Conservation (phyloP, 2,797 vertebrate species). For the Babyrousa celebensis region DNA sequence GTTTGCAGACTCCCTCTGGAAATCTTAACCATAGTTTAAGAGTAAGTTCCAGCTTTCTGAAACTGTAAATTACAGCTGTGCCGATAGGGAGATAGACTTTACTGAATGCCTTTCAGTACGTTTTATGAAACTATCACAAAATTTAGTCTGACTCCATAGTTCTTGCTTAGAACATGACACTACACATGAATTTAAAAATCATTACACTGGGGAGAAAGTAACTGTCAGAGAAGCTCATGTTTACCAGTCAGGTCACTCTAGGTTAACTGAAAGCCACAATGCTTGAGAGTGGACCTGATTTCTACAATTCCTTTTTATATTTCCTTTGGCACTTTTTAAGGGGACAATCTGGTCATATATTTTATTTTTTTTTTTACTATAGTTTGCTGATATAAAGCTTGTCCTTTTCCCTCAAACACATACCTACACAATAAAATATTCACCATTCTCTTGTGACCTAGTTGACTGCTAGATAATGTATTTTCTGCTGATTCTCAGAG, state of each 20-base stretch:
- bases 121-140: conserved; percentile 50
- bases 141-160: conserved; percentile 40
- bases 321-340: background rate
- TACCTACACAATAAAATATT: conserved; percentile 62
- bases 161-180: conserved; percentile 35
- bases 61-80: conserved; percentile 15
- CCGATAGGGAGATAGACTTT: conserved; percentile 20
- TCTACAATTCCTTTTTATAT: conserved; percentile 31
- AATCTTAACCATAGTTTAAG: conserved; percentile 55
- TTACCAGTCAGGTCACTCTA: conserved; percentile 15
- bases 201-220: background rate
- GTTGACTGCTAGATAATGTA: background rate
- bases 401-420: conserved; percentile 13
- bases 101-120: conserved; percentile 12
- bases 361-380: background rate
- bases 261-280: background rate
- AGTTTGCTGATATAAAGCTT: conserved; percentile 58
- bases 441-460: conserved; percentile 46
- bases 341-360: background rate
- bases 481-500: conserved; percentile 4
- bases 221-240: background rate
- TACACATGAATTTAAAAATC: conserved; percentile 6
- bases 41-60: conserved; percentile 52
- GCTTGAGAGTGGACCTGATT: background rate
- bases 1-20: background rate